Evolutionary conservation across 2,797 vertebrate species (phyloP).

Genomic region (Naso thynnoides): DNA sequence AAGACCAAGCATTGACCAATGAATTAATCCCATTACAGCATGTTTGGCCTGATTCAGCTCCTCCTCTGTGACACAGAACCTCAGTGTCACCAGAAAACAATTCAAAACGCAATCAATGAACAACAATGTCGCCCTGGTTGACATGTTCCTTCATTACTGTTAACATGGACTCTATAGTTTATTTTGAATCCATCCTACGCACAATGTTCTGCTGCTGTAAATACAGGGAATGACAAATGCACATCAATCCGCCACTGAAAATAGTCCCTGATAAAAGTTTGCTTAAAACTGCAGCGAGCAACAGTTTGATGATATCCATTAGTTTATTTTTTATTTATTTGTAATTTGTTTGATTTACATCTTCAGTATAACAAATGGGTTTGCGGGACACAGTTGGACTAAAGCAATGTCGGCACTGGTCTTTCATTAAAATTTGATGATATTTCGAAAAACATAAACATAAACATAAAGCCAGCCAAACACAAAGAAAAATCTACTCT

Average conservation of each 20-base stretch:
- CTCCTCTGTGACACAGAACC: background rate
- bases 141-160: constrained; percentile 10
- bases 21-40: constrained; percentile 1
- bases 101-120: constrained; percentile 10
- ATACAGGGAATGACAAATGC: background rate
- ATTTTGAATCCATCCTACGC: background rate
- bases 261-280: background rate
- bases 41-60: background rate
- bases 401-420: background rate
- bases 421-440: too few relatives aligned
- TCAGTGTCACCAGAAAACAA: background rate
- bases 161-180: background rate
- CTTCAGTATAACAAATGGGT: too few relatives aligned
- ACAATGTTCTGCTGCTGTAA: background rate
- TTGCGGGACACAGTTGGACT: too few relatives aligned
- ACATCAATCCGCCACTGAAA: background rate
- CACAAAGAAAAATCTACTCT: background rate
- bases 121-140: constrained; percentile 3
- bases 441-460: too few relatives aligned
- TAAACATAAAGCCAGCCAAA: background rate
- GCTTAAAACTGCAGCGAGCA: background rate
- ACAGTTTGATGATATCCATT: background rate
- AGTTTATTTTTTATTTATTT: too few relatives aligned
- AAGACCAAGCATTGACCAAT: constrained; percentile 2
- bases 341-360: too few relatives aligned